phyloP scores from a whole-genome alignment of 1,140 invertebrate genomes.

The Coenobita brevimanus region DNA sequence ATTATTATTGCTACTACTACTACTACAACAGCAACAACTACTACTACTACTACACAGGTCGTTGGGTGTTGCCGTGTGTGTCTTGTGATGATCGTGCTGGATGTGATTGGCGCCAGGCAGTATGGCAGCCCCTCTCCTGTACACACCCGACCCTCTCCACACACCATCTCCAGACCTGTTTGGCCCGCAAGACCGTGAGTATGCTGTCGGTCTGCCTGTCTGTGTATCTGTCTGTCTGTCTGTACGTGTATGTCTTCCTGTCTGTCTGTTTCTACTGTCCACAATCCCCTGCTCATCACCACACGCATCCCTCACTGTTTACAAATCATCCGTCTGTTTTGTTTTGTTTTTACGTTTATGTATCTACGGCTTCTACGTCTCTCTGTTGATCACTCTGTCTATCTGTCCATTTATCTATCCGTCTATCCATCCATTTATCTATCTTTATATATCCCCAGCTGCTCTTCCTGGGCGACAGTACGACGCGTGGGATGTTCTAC shows the following conservation, averaged over 20 bases:
- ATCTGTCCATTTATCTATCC: no score
- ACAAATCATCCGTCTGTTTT: no score
- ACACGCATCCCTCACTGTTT: no score
- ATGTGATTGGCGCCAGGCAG: conserved; percentile 35
- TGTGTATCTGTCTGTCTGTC: not conserved
- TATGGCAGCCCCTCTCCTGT: conserved; percentile 45
- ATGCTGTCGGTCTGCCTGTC: not conserved
- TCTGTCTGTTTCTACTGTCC: not conserved
- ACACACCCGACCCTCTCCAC: not conserved
- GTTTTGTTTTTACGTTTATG: no score
- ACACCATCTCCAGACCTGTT: conserved; percentile 4
- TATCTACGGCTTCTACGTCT: no score
- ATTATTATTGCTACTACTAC: no score
- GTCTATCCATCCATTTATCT: no score
- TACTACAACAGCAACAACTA: no score
- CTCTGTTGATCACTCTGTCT: no score
- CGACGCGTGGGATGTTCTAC: conserved; percentile 50
- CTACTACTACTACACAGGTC: conserved; percentile 7
- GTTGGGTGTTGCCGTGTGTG: conserved; percentile 42
- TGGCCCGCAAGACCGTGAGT: conserved; percentile 32
- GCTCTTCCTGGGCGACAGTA: conserved; percentile 52
- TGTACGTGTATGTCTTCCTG: not conserved
- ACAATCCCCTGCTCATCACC: no score
- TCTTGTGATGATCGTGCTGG: not conserved
- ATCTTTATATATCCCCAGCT: no score